Base-by-base conservation (phyloP, 1,140 invertebrate genomes). In the Papilio machaon region DNA sequence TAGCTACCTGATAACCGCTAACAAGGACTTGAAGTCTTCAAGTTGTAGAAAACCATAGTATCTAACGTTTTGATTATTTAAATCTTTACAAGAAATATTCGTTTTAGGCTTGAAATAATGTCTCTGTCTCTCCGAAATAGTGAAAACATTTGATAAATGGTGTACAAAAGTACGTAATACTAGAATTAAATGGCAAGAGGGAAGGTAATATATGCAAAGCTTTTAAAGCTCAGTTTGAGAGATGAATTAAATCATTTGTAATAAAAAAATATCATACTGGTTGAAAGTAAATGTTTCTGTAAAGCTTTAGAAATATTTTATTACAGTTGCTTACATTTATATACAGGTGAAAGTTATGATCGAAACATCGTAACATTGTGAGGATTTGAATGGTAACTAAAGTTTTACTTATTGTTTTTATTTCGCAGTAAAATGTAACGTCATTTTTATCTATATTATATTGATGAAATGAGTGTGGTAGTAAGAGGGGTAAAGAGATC, bases 1-100 rank as follows among this genome's bases (percentile, higher is more conserved):
- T 60, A 78, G 79, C 87, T 89, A 90, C 85, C 80, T 84, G 83
- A 82, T 79, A 74, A 77, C 70, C 64, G 77, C 79, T 88, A 88
- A 89, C 85, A 85, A 88, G 87, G 60, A 23, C 19, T 38, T 17
- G 8, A 8, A 80, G 46, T 49, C 81, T 76, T 13, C 78, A 80
- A 54, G 38, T 43, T 23, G 19, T 30, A 23, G 0, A 17, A 30
- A 64, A 30, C 19, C 15, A 60, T 30, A 64, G 19, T 15, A 15
- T 75, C 11, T 23, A 52, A 74, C 19, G n/a, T 74, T 74, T 46
- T n/a, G 11, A 15, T 74, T 54, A 13, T 49, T 15, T 52, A 52
- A 52, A 52, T 52, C 15, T 6, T 5, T 52, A 52, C 47, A 52
- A 52, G 13, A 4, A 43, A 52, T 52, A 52, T 52, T 10, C 0